Evolutionary conservation across 2,113 vertebrate species (phyloP).

Genomic region (Phasianus colchicus): DNA sequence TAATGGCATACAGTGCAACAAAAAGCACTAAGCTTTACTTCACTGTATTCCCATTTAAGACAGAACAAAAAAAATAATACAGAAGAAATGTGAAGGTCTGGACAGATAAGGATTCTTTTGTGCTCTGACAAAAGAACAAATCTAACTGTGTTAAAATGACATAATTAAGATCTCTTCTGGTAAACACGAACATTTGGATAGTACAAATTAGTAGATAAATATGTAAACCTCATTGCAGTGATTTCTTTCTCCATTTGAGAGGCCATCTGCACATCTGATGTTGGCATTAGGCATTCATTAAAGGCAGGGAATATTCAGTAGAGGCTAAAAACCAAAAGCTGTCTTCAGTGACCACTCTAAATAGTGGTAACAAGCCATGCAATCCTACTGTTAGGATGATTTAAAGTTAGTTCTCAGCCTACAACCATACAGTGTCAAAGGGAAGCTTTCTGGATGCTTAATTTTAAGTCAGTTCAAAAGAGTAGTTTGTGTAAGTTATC

Average conservation of each 20-base stretch:
- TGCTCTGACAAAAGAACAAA: neutral
- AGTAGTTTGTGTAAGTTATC: neutral
- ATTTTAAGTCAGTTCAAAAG: neutral
- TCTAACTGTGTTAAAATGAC: slow-evolving; percentile 1
- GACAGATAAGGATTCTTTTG: neutral
- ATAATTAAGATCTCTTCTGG: neutral
- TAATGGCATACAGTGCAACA: neutral
- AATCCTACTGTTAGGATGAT: neutral
- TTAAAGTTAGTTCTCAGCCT: neutral
- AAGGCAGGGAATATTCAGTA: neutral
- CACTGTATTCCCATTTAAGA: neutral
- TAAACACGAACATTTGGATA: slow-evolving; percentile 21
- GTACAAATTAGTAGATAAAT: slow-evolving; percentile 11
- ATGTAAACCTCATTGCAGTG: slow-evolving; percentile 4
- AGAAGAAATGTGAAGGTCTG: neutral
- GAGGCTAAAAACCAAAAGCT: slow-evolving; percentile 1
- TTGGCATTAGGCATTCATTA: slow-evolving; percentile 20
- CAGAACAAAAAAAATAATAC: neutral
- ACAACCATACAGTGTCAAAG: neutral
- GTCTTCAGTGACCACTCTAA: neutral
- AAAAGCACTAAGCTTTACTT: neutral
- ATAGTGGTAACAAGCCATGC: neutral
- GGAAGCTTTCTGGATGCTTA: neutral
- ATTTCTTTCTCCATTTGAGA: neutral
- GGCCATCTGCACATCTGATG: neutral